Evolutionary conservation across 2,797 vertebrate genomes (phyloP), one percentile per base, ranked within the genome.

Genomic region (Tauraco hartlaubi): DNA sequence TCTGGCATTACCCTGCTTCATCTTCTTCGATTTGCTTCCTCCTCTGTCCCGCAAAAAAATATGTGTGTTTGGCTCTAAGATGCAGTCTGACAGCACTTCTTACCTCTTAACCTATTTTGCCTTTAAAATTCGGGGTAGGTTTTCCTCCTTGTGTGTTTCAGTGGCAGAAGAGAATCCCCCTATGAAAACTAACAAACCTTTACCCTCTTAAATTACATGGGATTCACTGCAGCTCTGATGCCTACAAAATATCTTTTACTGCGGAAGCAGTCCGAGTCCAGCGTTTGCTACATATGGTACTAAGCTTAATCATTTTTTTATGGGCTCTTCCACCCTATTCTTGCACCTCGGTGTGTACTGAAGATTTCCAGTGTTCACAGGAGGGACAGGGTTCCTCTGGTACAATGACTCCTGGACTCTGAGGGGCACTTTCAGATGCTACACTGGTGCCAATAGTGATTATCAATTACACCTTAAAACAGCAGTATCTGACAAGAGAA

Each of bases 61-160:
- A 11, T 12, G 29, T 0, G 0, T 9, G 5, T 55, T 55, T 74
- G 21, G 9, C 48, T 77, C 39, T 62, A 52, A 67, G 33, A 52
- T 13, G 8, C 28, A 28, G 14, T 43, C 14, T 61, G 41, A 59
- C 15, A 68, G n/a, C 43, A 55, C 74, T 82, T 81, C 56, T 75
- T 85, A 62, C 15, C 17, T 85, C n/a, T 74, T 55, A 63, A 25
- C 13, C 11, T 64, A 12, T 68, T 72, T 81, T 72, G 29, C 28
- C n/a, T 71, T 90, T 67, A 55, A 55, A 85, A 59, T 68, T 62
- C 8, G 4, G 20, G 4, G 31, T 25, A 51, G 8, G 46, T 92
- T 89, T 66, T 55, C 13, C 44, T 15, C 35, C 31, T n/a, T 5
- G 3, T 16, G 18, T 81, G 37, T 71, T 85, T 67, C 31, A 37